These are phyloP conservation scores for Zaprionus inermis DNA, from an alignment of 1,140 invertebrate species.

Conservation along the genomic window DNA sequence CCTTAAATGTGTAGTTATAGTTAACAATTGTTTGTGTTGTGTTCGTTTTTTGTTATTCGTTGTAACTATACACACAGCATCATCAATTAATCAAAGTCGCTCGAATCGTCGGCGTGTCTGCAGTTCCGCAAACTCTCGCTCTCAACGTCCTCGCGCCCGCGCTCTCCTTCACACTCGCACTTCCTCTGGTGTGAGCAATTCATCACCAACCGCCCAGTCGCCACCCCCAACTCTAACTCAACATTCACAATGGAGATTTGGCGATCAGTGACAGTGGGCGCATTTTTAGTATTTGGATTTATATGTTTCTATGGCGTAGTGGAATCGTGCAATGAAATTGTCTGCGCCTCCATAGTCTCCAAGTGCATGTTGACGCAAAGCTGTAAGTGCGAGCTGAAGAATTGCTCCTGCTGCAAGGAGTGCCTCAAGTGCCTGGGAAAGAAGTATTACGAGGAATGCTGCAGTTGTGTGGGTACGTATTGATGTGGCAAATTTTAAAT, in stretches of 20 bases:
- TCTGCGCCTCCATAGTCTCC: slow-evolving; percentile 91
- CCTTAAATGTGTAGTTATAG: slow-evolving; percentile 42
- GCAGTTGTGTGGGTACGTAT: slow-evolving; percentile 91
- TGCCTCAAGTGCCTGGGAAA: slow-evolving; percentile 95
- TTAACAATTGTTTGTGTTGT: slow-evolving; percentile 46
- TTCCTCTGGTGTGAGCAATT: slow-evolving; percentile 2
- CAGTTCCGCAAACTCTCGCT: slow-evolving; percentile 12
- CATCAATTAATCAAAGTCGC: slow-evolving; percentile 30
- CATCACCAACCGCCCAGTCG: slow-evolving; percentile 1
- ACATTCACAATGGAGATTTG: slow-evolving; percentile 66
- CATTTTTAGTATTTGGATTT: slow-evolving; percentile 64
- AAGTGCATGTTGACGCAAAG: slow-evolving; percentile 98
- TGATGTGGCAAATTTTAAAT: background rate
- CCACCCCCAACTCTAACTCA: background rate
- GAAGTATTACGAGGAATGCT: slow-evolving; percentile 96
- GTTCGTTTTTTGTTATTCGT: slow-evolving; percentile 53
- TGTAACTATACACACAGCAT: slow-evolving; percentile 41
- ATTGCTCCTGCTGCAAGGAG: slow-evolving; percentile 96
- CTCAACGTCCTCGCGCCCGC: background rate
- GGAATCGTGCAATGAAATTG: slow-evolving; percentile 82
- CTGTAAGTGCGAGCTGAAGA: slow-evolving; percentile 96
- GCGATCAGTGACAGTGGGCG: slow-evolving; percentile 70
- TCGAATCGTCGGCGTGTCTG: slow-evolving; percentile 28
- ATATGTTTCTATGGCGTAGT: slow-evolving; percentile 70
- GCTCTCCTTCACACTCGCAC: background rate